These are phyloP conservation scores for Dicerorhinus sumatrensis DNA, from an alignment of 2,113 vertebrate species.

Conservation along the genomic window DNA sequence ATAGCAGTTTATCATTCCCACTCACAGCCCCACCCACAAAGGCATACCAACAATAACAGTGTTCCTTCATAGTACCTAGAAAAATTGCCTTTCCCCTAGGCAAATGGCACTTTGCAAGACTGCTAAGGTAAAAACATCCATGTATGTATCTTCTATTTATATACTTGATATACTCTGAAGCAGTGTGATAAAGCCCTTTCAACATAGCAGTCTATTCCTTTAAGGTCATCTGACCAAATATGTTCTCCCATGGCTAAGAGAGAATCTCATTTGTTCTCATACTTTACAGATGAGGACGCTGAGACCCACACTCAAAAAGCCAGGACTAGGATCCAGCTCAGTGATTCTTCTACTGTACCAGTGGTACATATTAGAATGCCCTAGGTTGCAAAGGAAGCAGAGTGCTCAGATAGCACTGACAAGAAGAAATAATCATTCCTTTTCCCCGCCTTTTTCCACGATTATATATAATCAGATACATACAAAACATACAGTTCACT, in stretches of 20 bases:
- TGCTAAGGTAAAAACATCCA: not conserved
- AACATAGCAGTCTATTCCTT: not conserved
- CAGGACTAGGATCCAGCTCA: not conserved
- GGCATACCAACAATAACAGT: not conserved
- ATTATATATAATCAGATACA: not conserved
- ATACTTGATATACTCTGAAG: not conserved
- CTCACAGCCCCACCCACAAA: not conserved
- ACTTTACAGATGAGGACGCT: not conserved
- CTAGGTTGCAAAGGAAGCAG: not conserved
- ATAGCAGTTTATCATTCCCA: not conserved
- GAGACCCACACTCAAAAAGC: not conserved
- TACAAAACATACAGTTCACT: not conserved
- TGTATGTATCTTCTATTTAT: not conserved
- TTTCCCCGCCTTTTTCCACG: not conserved
- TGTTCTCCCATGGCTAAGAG: not conserved
- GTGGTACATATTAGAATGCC: too few relatives aligned
- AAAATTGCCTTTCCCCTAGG: not conserved
- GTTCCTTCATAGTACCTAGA: not conserved
- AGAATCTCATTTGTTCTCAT: not conserved
- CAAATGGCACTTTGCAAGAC: not conserved
- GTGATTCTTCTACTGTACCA: not conserved
- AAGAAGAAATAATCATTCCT: not conserved
- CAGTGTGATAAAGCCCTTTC: not conserved
- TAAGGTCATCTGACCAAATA: not conserved
- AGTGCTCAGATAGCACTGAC: not conserved